These are phyloP conservation scores for Strigamia crassipes DNA, from an alignment of 2,888 invertebrate species.

Conservation along the genomic window DNA sequence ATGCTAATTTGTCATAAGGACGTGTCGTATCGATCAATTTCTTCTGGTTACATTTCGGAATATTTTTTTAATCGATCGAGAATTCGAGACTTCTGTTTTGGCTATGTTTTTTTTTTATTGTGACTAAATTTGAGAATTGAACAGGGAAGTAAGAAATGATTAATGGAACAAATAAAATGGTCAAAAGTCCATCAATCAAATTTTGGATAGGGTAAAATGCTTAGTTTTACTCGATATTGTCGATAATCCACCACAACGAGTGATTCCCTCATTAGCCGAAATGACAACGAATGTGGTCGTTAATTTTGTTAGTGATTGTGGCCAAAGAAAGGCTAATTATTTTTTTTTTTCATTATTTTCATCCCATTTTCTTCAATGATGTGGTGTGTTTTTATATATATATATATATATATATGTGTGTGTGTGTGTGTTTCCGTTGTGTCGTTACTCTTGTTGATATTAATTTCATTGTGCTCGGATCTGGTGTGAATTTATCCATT, in stretches of 20 bases:
- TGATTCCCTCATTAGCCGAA: neutral
- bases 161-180: no score
- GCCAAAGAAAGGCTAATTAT: neutral
- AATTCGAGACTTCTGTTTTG: no score
- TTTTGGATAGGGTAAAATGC: neutral
- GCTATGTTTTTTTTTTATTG: no score
- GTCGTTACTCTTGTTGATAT: neutral
- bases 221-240: neutral
- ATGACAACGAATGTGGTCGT: neutral
- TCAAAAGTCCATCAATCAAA: neutral
- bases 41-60: no score
- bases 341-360: neutral
- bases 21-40: no score
- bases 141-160: no score
- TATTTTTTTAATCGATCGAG: no score
- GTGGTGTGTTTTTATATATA: no score
- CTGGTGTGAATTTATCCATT: neutral
- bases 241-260: neutral
- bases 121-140: no score
- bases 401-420: no score
- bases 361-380: neutral
- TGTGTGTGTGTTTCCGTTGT: neutral
- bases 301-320: neutral
- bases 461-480: neutral
- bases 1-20: no score